Conservation (phyloP, 2,113 vertebrate genomes). For the Megalops atlanticus region DNA sequence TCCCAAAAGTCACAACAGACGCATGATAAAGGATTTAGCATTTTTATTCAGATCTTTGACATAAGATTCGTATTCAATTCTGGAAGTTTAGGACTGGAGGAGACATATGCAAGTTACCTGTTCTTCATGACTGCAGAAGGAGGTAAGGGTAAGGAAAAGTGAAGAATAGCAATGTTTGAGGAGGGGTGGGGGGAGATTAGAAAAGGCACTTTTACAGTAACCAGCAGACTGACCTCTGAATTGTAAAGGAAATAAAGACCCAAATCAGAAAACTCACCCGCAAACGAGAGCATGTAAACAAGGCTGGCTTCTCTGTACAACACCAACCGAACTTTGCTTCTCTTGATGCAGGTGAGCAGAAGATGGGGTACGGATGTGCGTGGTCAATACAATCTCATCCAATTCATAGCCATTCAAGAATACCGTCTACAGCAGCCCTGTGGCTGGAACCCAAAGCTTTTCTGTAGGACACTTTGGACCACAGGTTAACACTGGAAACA, state of each 20-base stretch:
- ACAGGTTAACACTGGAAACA: conserved; percentile 74
- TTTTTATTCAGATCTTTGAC: conserved; percentile 64
- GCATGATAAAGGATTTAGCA: conserved; percentile 39
- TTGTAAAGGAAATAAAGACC: conserved; percentile 35
- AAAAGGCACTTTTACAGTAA: conserved; percentile 83
- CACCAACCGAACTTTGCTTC: conserved; percentile 83
- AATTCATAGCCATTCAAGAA: conserved; percentile 32
- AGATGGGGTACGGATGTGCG: conserved; percentile 45
- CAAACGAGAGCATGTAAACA: conserved; percentile 79
- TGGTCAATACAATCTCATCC: conserved; percentile 50
- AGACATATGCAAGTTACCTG: conserved; percentile 56
- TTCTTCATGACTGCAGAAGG: conserved; percentile 45
- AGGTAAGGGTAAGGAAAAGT: conserved; percentile 21
- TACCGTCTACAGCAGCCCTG: conserved; percentile 64
- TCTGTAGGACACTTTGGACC: conserved; percentile 85
- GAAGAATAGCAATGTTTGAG: not conserved
- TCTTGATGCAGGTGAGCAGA: conserved; percentile 46
- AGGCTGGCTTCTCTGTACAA: conserved; percentile 96
- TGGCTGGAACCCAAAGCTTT: conserved; percentile 79
- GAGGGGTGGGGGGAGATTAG: conserved; percentile 40
- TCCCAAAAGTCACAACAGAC: not conserved
- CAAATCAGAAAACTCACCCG: conserved; percentile 25
- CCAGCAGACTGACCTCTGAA: conserved; percentile 56
- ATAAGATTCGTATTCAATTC: conserved; percentile 47
- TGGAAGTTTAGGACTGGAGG: conserved; percentile 49